Percentiles rank a stretch among this genome's conserved stretches.
Conservation (phyloP, 2,113 vertebrate species). For the Theristicus caerulescens region DNA sequence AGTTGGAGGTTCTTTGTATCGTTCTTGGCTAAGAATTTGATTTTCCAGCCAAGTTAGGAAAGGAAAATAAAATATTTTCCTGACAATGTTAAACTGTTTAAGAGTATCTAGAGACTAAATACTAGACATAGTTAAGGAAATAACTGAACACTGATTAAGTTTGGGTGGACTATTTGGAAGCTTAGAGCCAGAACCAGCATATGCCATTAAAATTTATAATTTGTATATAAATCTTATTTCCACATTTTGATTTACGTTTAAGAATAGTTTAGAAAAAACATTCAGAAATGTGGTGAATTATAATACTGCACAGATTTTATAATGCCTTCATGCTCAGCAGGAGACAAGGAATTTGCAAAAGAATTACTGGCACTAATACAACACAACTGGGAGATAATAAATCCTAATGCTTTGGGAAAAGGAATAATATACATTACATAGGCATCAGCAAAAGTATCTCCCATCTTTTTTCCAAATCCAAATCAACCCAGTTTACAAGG, state of each 20-base stretch:
- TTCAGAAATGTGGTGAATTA: neutral
- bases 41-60: neutral
- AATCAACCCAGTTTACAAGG: neutral
- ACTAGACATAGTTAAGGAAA: neutral
- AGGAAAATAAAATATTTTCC: conserved; percentile 38
- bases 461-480: neutral
- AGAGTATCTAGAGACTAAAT: conserved; percentile 1
- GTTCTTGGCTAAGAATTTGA: conserved; percentile 3
- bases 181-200: neutral
- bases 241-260: conserved; percentile 6
- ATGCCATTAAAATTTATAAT: neutral
- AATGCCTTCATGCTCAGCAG: neutral
- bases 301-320: neutral
- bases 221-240: neutral
- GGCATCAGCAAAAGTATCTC: neutral
- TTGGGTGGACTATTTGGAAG: neutral
- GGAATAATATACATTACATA: neutral
- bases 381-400: conserved; percentile 3
- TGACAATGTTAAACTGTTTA: conserved; percentile 1
- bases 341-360: conserved; percentile 20
- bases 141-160: neutral
- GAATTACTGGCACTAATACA: neutral
- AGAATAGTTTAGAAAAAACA: neutral
- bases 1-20: neutral
- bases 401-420: neutral